These are phyloP conservation scores for Odocoileus virginianus DNA, from an alignment of 2,113 vertebrate species.

Conservation along the genomic window DNA sequence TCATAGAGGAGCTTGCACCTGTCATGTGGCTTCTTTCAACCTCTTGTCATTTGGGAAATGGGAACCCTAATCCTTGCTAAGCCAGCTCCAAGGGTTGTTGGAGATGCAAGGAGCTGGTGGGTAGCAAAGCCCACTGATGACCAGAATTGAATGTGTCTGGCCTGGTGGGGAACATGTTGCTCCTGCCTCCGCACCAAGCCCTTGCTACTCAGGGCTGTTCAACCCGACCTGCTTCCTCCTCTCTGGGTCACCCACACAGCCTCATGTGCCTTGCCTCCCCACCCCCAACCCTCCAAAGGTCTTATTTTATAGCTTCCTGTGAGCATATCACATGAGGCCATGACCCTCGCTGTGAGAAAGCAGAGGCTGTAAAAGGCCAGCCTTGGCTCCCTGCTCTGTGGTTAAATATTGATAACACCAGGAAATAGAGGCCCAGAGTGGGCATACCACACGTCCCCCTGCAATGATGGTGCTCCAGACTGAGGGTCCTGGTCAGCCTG, in stretches of 20 bases:
- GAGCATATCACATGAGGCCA: not conserved
- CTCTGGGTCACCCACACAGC: not conserved
- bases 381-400: not conserved
- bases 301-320: conserved; percentile 29
- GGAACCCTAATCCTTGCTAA: not conserved
- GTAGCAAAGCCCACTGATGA: not conserved
- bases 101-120: not conserved
- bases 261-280: not conserved
- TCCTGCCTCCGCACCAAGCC: not conserved
- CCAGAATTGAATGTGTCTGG: not conserved
- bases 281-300: not conserved
- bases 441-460: not conserved
- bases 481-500: not conserved
- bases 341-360: conserved; percentile 23
- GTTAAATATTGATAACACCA: conserved; percentile 68
- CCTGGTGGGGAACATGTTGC: not conserved
- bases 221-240: too few species aligned
- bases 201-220: not conserved
- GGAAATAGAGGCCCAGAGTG: not conserved
- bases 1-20: not conserved
- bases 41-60: not conserved
- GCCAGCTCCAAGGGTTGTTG: not conserved
- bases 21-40: not conserved
- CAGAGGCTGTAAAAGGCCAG: conserved; percentile 26
- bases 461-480: not conserved